Evolutionary conservation across 2,113 vertebrate species (phyloP), one percentile per base, ranked within the genome.

Genomic region (Vulpes lagopus): DNA sequence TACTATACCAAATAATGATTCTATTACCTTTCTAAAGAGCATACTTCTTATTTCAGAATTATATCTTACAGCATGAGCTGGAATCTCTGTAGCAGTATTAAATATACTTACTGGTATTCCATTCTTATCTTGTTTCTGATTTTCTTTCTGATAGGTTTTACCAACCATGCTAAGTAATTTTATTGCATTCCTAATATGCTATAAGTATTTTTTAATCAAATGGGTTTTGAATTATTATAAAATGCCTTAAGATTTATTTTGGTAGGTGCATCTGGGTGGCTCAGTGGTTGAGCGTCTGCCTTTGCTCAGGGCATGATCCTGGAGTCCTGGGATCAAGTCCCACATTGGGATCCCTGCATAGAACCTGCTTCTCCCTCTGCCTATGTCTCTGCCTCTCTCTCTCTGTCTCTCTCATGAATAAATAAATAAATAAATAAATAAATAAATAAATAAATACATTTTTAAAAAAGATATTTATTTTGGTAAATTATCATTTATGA

Each of bases 71-170:
- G 11, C 20, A 62, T 74, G 83, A 94, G 23, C 38, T 43, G 73
- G n/a, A 59, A 96, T 96, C 97, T 90, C 64, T n/a, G 51, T 22
- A 74, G 23, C 27, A 64, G 35, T 64, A 16, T 94, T 65, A 60
- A 94, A 51, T 55, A 79, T 43, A 57, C 19, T 83, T 65, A 93
- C 14, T 57, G 2, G 10, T 55, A 53, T 53, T 71, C 59, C 78
- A 27, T 49, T 96, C 27, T 92, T 73, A 38, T 14, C 27, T 96
- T 85, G 6, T 91, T 93, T 95, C 51, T 92, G 27, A 35, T 89
- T 92, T 82, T 64, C 4, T 79, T 83, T 76, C 60, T 89, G 35
- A 67, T 62, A 79, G 9, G 15, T 83, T 74, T 93, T 96, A n/a
- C 51, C 30, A 90, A 35, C 10, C 20, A 88, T 43, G 22, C 35